Conservation (phyloP, 2,113 vertebrate genomes). For the Theristicus caerulescens region DNA sequence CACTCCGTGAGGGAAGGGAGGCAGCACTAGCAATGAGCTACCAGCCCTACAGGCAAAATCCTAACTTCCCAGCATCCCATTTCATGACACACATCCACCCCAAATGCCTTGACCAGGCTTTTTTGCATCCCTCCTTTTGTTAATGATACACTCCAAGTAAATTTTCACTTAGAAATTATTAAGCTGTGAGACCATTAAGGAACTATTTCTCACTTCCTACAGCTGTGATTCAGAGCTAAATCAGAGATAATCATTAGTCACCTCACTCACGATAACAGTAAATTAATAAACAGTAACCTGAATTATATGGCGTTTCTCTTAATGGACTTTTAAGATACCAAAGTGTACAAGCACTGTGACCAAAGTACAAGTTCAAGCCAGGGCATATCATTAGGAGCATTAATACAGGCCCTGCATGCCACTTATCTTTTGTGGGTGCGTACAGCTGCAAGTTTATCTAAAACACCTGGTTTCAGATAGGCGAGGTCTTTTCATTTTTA, state of each 20-base stretch:
- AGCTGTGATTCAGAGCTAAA: not conserved
- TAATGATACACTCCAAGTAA: not conserved
- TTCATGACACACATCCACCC: accelerated
- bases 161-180: conserved; percentile 26
- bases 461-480: not conserved
- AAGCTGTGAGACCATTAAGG: not conserved
- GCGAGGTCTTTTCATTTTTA: not conserved
- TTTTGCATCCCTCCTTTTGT: not conserved
- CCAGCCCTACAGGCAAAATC: not conserved
- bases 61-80: not conserved
- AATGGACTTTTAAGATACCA: not conserved
- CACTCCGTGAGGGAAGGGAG: not conserved
- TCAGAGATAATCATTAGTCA: not conserved
- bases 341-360: not conserved
- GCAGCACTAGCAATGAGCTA: not conserved
- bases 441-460: not conserved
- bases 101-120: not conserved
- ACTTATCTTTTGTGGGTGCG: not conserved
- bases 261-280: not conserved
- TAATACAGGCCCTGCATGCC: not conserved
- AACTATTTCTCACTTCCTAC: conserved; percentile 22
- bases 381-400: too few relatives aligned
- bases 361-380: not conserved
- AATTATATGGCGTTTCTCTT: not conserved
- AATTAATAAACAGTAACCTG: not conserved